These are phyloP conservation scores for Uropsilus gracilis DNA, from an alignment of 2,113 vertebrate genomes.

Conservation along the genomic window DNA sequence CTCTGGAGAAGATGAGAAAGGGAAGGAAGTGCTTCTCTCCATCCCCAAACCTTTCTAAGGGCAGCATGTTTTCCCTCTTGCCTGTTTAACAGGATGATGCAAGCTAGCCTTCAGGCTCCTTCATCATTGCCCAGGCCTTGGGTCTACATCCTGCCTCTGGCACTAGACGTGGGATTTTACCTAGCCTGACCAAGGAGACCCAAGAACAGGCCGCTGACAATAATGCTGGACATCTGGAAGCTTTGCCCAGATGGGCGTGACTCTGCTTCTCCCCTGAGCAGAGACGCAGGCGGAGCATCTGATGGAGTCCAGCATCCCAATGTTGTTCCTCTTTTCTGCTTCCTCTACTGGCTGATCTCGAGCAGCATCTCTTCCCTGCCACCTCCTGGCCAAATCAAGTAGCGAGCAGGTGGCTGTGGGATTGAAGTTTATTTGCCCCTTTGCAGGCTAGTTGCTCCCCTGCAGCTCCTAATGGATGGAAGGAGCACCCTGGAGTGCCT, in stretches of 20 bases:
- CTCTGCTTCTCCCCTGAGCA: not conserved
- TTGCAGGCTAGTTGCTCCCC: not conserved
- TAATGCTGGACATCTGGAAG: not conserved
- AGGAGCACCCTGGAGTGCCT: not conserved
- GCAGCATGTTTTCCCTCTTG: not conserved
- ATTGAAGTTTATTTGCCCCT: not conserved
- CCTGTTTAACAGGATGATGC: not conserved
- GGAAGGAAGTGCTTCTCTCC: not conserved
- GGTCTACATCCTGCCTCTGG: not conserved
- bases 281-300: not conserved
- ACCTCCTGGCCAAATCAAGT: constrained; percentile 62
- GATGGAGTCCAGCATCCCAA: not conserved
- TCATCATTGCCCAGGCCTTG: not conserved
- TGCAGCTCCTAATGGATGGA: not conserved
- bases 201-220: fast-evolving
- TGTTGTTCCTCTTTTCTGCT: not conserved
- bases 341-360: not conserved
- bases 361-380: constrained; percentile 56
- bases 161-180: not conserved
- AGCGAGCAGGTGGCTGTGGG: not conserved
- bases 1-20: not conserved
- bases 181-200: not conserved
- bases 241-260: not conserved
- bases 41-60: not conserved
- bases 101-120: not conserved